Evolutionary conservation across 2,797 vertebrate genomes (phyloP).

Genomic region (Labroides dimidiatus): DNA sequence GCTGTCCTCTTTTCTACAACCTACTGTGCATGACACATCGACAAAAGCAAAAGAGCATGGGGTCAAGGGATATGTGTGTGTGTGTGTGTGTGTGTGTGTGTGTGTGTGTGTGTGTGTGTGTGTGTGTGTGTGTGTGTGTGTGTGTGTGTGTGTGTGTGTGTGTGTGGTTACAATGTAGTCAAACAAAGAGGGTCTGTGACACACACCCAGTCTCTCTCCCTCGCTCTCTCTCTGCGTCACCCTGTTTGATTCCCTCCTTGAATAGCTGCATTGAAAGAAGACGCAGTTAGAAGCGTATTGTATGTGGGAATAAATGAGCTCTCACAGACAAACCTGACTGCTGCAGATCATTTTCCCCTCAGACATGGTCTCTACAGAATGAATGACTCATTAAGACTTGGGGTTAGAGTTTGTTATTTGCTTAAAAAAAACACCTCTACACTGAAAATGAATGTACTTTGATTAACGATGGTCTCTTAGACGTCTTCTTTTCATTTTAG

Average conservation of each 20-base stretch:
- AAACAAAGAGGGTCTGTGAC: constrained; percentile 78
- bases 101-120: constrained; percentile 1
- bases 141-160: not conserved
- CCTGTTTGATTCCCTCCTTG: constrained; percentile 50
- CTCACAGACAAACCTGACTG: constrained; percentile 53
- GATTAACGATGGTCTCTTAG: constrained; percentile 33
- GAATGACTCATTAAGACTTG: constrained; percentile 10
- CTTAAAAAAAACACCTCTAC: constrained; percentile 18
- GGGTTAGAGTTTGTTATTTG: constrained; percentile 14
- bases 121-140: constrained; percentile 15
- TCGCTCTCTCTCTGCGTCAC: constrained; percentile 41
- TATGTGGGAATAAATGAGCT: constrained; percentile 55
- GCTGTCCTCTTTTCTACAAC: constrained; percentile 60
- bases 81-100: constrained; percentile 11
- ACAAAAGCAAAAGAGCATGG: constrained; percentile 60
- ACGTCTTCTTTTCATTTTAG: constrained; percentile 26
- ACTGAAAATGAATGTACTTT: constrained; percentile 43
- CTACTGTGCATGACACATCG: constrained; percentile 40
- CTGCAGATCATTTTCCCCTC: constrained; percentile 58
- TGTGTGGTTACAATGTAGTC: constrained; percentile 59
- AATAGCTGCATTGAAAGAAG: constrained; percentile 71
- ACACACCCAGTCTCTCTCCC: constrained; percentile 54
- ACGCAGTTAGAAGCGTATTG: constrained; percentile 65
- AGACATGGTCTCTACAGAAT: constrained; percentile 19
- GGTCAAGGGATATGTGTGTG: constrained; percentile 43